These are phyloP conservation scores for Gallinago solitaria DNA, from an alignment of 2,797 vertebrate species.

Conservation along the genomic window DNA sequence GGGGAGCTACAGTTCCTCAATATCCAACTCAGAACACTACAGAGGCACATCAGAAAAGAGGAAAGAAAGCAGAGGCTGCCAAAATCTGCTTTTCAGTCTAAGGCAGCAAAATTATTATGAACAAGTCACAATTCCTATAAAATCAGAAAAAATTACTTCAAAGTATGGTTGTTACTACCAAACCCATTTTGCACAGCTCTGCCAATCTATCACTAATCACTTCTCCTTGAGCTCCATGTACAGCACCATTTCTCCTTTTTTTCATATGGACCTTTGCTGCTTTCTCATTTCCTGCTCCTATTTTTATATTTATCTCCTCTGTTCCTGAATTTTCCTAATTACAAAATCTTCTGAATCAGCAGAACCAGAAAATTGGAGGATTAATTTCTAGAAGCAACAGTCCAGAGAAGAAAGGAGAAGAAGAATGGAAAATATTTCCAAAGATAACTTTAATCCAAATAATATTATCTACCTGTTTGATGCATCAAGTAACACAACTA, in stretches of 20 bases:
- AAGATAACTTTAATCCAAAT: conserved; percentile 29
- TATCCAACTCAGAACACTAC: not conserved
- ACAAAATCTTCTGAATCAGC: not conserved
- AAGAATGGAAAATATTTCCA: conserved; percentile 41
- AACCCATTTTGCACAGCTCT: not conserved
- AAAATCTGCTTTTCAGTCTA: not conserved
- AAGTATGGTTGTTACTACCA: not conserved
- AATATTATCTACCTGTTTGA: conserved; percentile 13
- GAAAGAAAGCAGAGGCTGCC: not conserved
- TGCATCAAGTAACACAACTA: not conserved
- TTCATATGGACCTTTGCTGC: not conserved
- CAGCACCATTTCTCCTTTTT: not conserved
- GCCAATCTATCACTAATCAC: not conserved
- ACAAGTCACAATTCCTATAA: not conserved
- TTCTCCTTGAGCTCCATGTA: not conserved
- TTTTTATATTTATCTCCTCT: not conserved
- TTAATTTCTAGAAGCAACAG: not conserved
- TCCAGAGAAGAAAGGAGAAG: not conserved
- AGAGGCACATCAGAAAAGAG: not conserved
- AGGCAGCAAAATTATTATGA: not conserved
- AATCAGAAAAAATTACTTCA: not conserved
- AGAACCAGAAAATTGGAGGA: not conserved
- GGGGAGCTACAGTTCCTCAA: not conserved
- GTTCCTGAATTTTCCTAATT: not conserved
- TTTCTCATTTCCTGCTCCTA: not conserved